Base-by-base conservation (phyloP, 2,113 vertebrate genomes). In the Sterrhoptilus dennistouni region DNA sequence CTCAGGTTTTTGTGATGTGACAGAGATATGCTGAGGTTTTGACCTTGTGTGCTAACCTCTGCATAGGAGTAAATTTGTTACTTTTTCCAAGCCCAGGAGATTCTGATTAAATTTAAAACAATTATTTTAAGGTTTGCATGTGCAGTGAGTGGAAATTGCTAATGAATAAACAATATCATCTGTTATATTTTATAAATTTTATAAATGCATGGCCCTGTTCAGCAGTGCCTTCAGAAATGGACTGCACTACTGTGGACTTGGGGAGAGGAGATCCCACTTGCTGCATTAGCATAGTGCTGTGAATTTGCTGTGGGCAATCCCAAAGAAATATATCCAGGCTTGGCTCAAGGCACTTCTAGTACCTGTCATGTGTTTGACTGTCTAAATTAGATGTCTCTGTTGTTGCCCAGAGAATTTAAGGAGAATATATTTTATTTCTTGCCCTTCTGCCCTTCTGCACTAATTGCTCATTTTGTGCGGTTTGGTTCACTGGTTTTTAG, bases 1-100 rank as follows among this genome's bases (percentile, higher is more conserved):
- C 47, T 70, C 16, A 23, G 18, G 17, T 63, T 90, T 87, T 42
- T 0, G 0, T 59, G 29, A 56, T 0, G 0, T 27, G 21, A 20
- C 6, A 25, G 20, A 76, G 49, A 19, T 40, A 11, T 8, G 19
- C 11, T 44, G 17, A 81, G 21, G 38, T 94, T 86, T 77, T 75
- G 20, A 61, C 18, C 17, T 25, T 25, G 3, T 60, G 12, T 44
- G 27, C 44, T 69, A 28, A 86, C 6, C 10, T 86, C 27, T 74
- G 35, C 52, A 27, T 25, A 11, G n/a, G 31, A 61, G 28, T 77
- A 54, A 33, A 38, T 42, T 53, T 35, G 23, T 38, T 45, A 44
- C 18, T 31, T 84, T 68, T 70, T 9, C 15, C 36, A 77, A 76
- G 21, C 45, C 14, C 12, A 50, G 74, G 60, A 75, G 42, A 68